Evolutionary conservation across 2,797 vertebrate genomes (phyloP).

Genomic region (Atherinosoma microstoma): DNA sequence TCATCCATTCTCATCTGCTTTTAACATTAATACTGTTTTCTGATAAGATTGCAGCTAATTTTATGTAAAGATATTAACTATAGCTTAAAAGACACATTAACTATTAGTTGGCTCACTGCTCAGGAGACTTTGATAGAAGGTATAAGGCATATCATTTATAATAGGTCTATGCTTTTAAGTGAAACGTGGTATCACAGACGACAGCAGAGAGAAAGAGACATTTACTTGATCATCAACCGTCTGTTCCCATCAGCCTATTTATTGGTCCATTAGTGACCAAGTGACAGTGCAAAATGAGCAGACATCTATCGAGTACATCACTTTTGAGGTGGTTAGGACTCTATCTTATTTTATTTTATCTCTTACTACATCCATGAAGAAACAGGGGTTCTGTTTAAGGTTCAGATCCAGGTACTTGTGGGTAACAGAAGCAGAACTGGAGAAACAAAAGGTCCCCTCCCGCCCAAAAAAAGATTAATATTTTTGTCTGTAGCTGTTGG

Average conservation of each 20-base stretch:
- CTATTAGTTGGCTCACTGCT: conserved; percentile 59
- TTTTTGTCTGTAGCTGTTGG: background rate
- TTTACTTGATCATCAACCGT: conserved; percentile 60
- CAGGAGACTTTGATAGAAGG: conserved; percentile 51
- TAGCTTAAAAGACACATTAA: conserved; percentile 61
- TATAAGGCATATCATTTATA: conserved; percentile 57
- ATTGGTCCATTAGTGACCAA: conserved; percentile 77
- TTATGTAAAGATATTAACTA: conserved; percentile 54
- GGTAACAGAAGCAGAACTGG: background rate
- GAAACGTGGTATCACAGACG: conserved; percentile 48
- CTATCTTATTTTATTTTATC: conserved; percentile 11
- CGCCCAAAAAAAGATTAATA: background rate
- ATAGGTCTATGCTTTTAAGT: conserved; percentile 58
- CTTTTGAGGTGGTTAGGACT: conserved; percentile 19
- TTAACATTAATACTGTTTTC: conserved; percentile 41
- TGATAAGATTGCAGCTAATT: conserved; percentile 58
- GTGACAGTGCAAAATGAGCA: conserved; percentile 47
- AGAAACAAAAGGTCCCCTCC: background rate
- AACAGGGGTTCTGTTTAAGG: conserved; percentile 28
- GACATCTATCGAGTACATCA: conserved; percentile 63
- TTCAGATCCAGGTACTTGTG: conserved; percentile 5
- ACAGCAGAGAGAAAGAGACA: conserved; percentile 49
- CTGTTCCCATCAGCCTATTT: conserved; percentile 60
- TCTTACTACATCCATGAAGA: conserved; percentile 33
- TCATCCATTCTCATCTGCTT: conserved; percentile 50